A percentile compares a stretch with the other conserved stretches of the same genome.
Evolutionary conservation across 2,888 invertebrate genomes (phyloP).

Genomic region (Drosophila borealis): DNA sequence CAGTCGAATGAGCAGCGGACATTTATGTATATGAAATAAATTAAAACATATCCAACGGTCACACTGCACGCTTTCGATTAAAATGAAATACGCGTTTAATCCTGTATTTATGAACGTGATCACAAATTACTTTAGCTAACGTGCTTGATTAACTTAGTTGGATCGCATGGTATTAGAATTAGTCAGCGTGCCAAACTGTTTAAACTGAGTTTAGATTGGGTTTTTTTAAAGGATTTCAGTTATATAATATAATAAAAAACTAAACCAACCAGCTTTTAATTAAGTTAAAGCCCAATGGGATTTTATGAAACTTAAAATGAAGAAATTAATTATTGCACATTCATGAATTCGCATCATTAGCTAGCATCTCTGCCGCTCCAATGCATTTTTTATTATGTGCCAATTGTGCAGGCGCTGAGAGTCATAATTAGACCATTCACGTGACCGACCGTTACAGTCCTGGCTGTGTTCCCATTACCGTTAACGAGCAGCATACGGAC

Average conservation of each 20-base stretch:
- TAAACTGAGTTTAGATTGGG: background rate
- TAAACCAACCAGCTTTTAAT: background rate
- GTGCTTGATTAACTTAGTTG: background rate
- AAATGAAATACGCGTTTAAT: constrained; percentile 1
- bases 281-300: background rate
- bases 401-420: constrained; percentile 38
- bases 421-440: constrained; percentile 34
- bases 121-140: background rate
- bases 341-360: constrained; percentile 22
- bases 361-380: constrained; percentile 5
- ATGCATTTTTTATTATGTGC: constrained; percentile 42
- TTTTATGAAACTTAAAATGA: background rate
- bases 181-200: background rate
- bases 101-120: constrained; percentile 2
- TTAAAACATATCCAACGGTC: background rate
- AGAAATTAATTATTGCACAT: background rate
- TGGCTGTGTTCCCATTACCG: constrained; percentile 39
- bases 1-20: constrained; percentile 5
- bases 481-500: constrained; percentile 43
- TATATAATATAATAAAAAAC: too few relatives aligned
- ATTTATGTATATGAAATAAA: constrained; percentile 5
- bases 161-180: background rate
- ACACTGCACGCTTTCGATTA: constrained; percentile 7
- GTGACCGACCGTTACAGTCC: constrained; percentile 12
- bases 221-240: too few relatives aligned